Evolutionary conservation across 2,113 vertebrate genomes (phyloP), one percentile per base, ranked within the genome.

Genomic region (Serinus canaria): DNA sequence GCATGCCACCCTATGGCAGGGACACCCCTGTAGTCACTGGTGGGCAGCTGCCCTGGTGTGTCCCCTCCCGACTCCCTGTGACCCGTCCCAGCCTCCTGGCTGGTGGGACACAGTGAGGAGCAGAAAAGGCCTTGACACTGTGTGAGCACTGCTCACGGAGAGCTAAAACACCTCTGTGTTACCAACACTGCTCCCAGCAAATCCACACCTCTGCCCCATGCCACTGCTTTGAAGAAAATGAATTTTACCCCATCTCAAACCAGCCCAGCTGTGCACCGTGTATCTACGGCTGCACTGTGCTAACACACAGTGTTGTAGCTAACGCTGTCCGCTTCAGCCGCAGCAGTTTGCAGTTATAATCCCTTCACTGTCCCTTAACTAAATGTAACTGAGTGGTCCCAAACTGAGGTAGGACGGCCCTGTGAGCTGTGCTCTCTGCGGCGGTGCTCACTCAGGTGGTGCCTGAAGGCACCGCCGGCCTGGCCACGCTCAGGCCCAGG

Each of bases 341-440:
- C 4, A 24, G 30, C 2, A 22, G 59, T 3, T 6, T 14, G 35
- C 11, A 2, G 9, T 10, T 28, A 28, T 1, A 30, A 28, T 24
- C 23, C 21, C 49, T 59, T 60, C 28, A 3, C 1, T 18, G 33
- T 11, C 24, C 35, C 68, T n/a, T 37, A 60, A n/a, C 37, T 20
- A 18, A 9, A 12, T 27, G 27, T 27, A 30, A 13, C 2, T 7
- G 24, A 3, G 23, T 3, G 27, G 28, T 11, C 13, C 21, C 17
- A 11, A 31, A 39, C 21, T 6, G 22, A 62, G 30, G 49, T 1
- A 15, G 22, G 14, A 37, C 50, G 22, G 28, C 49, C 30, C 80
- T 66, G 43, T 7, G 53, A 27, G 15, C 17, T 7, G 14, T 7
- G 14, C 8, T 74, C 49, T 58, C 13, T 44, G 25, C 8, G 59